Percentiles rank a stretch among this genome's conserved stretches.
Conservation (phyloP, 2,113 vertebrate genomes). For the Passer montanus region DNA sequence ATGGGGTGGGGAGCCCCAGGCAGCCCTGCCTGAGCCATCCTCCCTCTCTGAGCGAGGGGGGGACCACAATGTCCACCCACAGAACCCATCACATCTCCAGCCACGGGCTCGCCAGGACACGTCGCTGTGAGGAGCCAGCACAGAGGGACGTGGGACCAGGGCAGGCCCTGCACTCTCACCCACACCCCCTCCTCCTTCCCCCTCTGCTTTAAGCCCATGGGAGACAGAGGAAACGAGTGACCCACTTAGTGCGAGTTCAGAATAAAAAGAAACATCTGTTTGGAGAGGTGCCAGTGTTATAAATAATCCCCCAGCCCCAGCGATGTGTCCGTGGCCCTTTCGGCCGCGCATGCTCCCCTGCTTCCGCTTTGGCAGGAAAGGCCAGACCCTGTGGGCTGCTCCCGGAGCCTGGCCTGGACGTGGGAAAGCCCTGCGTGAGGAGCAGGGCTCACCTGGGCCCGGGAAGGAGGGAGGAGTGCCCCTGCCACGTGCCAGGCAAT, state of each 20-base stretch:
- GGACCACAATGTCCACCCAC: accelerated
- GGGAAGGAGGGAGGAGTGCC: background rate
- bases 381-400: background rate
- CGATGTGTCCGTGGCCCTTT: slow-evolving; percentile 13
- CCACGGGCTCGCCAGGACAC: accelerated
- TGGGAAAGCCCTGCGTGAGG: slow-evolving; percentile 67
- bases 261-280: slow-evolving; percentile 83
- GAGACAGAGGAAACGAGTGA: slow-evolving; percentile 69
- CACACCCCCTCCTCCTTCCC: background rate
- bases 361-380: slow-evolving; percentile 4
- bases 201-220: slow-evolving; percentile 42
- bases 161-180: slow-evolving; percentile 4
- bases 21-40: background rate
- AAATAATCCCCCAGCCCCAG: slow-evolving; percentile 70
- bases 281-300: slow-evolving; percentile 74
- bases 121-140: background rate
- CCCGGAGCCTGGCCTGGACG: slow-evolving; percentile 24
- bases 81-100: background rate
- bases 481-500: background rate
- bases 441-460: background rate
- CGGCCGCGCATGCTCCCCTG: slow-evolving; percentile 6
- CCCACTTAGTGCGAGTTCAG: slow-evolving; percentile 66
- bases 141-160: background rate
- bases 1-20: background rate
- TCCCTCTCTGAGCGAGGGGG: accelerated